phyloP scores from a whole-genome alignment of 1,140 invertebrate genomes.

The Ceratina calcarata region DNA sequence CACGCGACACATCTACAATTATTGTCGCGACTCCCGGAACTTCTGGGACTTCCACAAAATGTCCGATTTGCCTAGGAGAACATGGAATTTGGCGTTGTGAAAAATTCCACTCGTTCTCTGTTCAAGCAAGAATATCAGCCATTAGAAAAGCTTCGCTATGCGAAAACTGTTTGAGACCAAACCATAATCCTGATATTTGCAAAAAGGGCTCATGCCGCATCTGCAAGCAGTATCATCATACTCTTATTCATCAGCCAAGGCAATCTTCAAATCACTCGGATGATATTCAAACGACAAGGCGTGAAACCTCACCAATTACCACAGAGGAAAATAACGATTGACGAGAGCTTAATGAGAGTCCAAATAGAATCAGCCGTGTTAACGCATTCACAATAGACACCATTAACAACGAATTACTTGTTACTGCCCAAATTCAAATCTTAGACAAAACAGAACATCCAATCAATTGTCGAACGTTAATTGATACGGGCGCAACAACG shows the following conservation, averaged over 20 bases:
- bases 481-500: not conserved
- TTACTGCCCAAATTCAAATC: not conserved
- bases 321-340: no score
- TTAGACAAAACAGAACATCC: not conserved
- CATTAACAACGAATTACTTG: not conserved
- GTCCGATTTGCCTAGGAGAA: not conserved
- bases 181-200: not conserved
- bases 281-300: no score
- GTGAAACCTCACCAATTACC: no score
- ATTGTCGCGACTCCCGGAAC: no score
- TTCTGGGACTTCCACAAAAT: not conserved
- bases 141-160: not conserved
- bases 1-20: no score
- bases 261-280: no score
- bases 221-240: not conserved
- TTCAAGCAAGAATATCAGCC: not conserved
- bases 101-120: not conserved
- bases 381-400: not conserved
- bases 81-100: not conserved
- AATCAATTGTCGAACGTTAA: not conserved
- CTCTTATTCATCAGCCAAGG: no score
- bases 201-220: not conserved
- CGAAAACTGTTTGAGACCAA: not conserved
- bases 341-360: no score
- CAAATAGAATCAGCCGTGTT: not conserved